Conservation (phyloP, 2,797 vertebrate species). For the Smutsia temminckii region DNA sequence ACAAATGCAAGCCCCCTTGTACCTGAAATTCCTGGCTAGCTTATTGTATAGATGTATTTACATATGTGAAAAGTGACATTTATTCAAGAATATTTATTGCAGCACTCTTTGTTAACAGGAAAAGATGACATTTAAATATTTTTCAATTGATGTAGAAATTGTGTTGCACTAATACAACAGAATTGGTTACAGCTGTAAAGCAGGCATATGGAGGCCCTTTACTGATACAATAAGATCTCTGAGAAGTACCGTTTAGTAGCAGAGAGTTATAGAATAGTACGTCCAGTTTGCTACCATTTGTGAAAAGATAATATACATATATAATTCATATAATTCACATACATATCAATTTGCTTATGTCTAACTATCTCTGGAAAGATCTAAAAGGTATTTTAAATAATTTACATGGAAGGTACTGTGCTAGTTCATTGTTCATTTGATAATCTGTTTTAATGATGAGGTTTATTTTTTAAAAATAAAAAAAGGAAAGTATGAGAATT, state of each 20-base stretch:
- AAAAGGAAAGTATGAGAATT: background rate
- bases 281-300: background rate
- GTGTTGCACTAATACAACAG: background rate
- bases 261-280: background rate
- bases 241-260: background rate
- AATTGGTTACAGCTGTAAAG: background rate
- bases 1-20: background rate
- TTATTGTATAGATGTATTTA: background rate
- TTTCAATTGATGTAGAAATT: background rate
- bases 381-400: background rate
- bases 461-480: background rate
- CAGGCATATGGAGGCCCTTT: background rate
- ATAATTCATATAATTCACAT: background rate
- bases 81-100: background rate
- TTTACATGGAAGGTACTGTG: background rate
- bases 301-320: background rate
- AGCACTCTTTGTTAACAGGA: background rate
- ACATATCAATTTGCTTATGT: background rate
- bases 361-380: background rate
- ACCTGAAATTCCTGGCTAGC: background rate
- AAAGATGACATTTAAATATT: background rate
- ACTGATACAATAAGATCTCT: background rate
- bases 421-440: constrained; percentile 28
- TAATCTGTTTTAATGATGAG: background rate
- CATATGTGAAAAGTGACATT: background rate